Conservation (phyloP, 1,140 invertebrate species). For the Tigriopus japonicus region DNA sequence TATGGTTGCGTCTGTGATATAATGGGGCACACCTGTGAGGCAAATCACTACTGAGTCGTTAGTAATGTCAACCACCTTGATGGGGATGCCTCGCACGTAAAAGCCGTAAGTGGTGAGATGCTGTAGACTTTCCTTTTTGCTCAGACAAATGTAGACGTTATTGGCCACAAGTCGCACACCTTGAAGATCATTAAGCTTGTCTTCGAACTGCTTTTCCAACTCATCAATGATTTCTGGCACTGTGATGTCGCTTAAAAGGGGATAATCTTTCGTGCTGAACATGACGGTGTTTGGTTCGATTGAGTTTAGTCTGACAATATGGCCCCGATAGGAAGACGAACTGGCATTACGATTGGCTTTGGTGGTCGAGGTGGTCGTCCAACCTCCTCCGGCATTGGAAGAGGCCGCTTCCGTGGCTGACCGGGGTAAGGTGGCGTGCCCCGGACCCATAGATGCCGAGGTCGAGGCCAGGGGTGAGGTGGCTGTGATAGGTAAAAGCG, state of each 20-base stretch:
- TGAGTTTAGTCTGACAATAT: conserved; percentile 21
- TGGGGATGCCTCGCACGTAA: conserved; percentile 21
- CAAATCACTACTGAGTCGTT: conserved; percentile 22
- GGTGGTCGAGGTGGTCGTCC: neutral
- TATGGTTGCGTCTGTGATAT: conserved; percentile 23
- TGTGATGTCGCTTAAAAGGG: conserved; percentile 20
- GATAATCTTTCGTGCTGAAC: conserved; percentile 21
- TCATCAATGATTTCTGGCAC: conserved; percentile 26
- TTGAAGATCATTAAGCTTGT: conserved; percentile 21
- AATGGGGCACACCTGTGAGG: conserved; percentile 24
- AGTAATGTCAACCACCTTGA: conserved; percentile 23
- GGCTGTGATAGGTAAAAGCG: neutral
- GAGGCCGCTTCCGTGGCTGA: neutral
- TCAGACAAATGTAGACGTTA: conserved; percentile 23
- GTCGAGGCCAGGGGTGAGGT: neutral
- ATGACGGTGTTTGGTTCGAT: conserved; percentile 23
- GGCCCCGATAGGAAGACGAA: conserved; percentile 12
- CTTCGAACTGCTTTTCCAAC: conserved; percentile 23
- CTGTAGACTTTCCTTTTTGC: conserved; percentile 20
- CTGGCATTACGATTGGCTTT: neutral
- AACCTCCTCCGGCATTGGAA: neutral
- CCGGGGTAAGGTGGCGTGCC: neutral
- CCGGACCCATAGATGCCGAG: neutral
- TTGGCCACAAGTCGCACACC: conserved; percentile 22
- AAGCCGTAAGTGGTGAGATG: conserved; percentile 20